These are phyloP conservation scores for Pseudococcus longispinus DNA, from an alignment of 2,888 invertebrate genomes.

Conservation along the genomic window DNA sequence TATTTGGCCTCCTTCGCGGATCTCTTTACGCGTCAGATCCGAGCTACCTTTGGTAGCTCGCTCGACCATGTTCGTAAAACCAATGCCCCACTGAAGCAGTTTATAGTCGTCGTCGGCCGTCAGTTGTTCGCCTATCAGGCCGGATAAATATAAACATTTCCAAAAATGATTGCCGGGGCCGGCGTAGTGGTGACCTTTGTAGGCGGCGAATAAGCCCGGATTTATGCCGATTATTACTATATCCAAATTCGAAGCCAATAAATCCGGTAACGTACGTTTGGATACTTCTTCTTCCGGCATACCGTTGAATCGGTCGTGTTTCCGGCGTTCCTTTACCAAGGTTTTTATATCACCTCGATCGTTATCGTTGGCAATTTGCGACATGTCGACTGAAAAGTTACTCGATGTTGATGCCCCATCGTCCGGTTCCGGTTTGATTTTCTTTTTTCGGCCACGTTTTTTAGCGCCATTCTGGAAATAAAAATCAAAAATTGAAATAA, in stretches of 20 bases:
- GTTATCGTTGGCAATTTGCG: conserved; percentile 40
- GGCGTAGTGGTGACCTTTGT: conserved; percentile 98
- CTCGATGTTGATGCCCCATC: conserved; percentile 33
- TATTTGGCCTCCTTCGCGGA: conserved; percentile 89
- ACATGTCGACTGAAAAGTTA: conserved; percentile 53
- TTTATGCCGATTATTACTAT: conserved; percentile 99
- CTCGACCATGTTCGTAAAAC: conserved; percentile 97
- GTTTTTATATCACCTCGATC: conserved; percentile 58
- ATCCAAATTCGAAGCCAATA: conserved; percentile 90
- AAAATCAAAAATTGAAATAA: not conserved
- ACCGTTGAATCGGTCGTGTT: conserved; percentile 93
- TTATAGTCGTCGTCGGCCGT: conserved; percentile 96
- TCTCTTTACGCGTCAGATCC: conserved; percentile 91
- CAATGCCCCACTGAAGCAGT: conserved; percentile 90
- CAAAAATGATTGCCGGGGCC: conserved; percentile 99
- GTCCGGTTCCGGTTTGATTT: conserved; percentile 65
- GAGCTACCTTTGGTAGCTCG: conserved; percentile 95
- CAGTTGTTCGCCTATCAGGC: conserved; percentile 93
- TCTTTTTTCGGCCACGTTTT: conserved; percentile 87
- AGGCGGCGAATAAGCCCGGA: conserved; percentile 95
- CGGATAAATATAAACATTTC: conserved; percentile 95
- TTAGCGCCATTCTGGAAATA: conserved; percentile 64
- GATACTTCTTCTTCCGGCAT: conserved; percentile 97
- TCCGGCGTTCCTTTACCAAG: conserved; percentile 81
- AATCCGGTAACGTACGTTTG: conserved; percentile 91